phyloP scores from a whole-genome alignment of 1,140 invertebrate genomes.

The Heliconius congener region DNA sequence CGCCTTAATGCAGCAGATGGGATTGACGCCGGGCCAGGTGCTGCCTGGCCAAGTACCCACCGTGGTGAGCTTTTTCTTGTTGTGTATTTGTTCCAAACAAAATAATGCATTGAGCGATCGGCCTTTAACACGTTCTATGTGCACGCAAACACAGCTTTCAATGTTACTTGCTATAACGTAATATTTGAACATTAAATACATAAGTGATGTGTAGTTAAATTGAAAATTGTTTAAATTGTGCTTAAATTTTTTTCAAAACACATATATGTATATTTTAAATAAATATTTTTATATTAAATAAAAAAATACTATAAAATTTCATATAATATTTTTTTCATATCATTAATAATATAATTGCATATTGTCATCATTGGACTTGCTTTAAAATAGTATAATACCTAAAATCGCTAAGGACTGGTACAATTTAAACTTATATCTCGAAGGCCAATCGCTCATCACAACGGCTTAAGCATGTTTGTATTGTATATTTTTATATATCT shows the following conservation, averaged over 20 bases:
- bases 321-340: not conserved
- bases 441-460: conserved; percentile 73
- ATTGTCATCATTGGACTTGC: not conserved
- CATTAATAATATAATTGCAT: not conserved
- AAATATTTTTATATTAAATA: not conserved
- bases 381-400: not conserved
- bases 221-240: conserved; percentile 67
- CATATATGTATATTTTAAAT: not conserved
- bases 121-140: conserved; percentile 51
- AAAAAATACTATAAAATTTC: not conserved
- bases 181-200: conserved; percentile 21
- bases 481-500: conserved; percentile 53
- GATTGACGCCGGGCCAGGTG: conserved; percentile 92
- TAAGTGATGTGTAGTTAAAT: conserved; percentile 41
- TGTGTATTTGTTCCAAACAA: conserved; percentile 35
- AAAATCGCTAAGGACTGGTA: conserved; percentile 40
- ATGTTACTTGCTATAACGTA: conserved; percentile 53
- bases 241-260: conserved; percentile 22
- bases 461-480: conserved; percentile 78
- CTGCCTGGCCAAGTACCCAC: conserved; percentile 94
- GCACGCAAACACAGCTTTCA: conserved; percentile 77
- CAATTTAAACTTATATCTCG: conserved; percentile 66
- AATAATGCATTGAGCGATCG: conserved; percentile 75
- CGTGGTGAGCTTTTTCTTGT: conserved; percentile 87
- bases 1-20: conserved; percentile 97